phyloP scores from a whole-genome alignment of 1,140 invertebrate genomes.

The Chymomyza costata region DNA sequence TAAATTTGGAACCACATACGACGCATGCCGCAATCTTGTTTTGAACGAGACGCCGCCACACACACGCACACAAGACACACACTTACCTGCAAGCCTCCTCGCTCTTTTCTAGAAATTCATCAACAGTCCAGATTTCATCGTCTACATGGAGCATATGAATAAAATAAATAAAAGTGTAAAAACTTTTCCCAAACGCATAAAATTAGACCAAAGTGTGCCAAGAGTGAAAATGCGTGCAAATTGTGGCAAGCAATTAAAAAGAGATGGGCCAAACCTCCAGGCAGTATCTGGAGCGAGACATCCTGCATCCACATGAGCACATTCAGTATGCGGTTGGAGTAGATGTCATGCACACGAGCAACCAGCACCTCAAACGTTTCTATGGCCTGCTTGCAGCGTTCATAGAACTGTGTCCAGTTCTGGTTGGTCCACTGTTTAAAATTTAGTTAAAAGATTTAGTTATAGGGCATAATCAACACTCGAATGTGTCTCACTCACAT shows the following conservation, averaged over 20 bases:
- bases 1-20: constrained; percentile 39
- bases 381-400: constrained; percentile 82
- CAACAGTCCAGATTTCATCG: constrained; percentile 89
- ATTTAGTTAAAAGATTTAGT: constrained; percentile 3
- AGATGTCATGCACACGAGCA: constrained; percentile 91
- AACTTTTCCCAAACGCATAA: constrained; percentile 48
- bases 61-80: constrained; percentile 10
- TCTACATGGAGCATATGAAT: constrained; percentile 71
- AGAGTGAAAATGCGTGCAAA: constrained; percentile 8
- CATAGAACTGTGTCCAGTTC: constrained; percentile 84
- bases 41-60: no score
- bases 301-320: constrained; percentile 91
- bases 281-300: constrained; percentile 86
- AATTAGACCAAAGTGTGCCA: no score
- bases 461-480: not conserved
- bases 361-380: constrained; percentile 89
- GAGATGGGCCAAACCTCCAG: constrained; percentile 76
- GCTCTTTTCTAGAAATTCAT: constrained; percentile 89
- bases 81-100: constrained; percentile 84
- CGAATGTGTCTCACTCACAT: constrained; percentile 43
- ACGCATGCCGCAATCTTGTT: no score
- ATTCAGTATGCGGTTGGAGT: constrained; percentile 92
- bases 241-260: constrained; percentile 18
- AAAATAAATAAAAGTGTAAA: constrained; percentile 60
- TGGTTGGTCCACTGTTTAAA: constrained; percentile 68